phyloP scores from a whole-genome alignment of 2,797 vertebrate species.

The Aeoliscus strigatus region DNA sequence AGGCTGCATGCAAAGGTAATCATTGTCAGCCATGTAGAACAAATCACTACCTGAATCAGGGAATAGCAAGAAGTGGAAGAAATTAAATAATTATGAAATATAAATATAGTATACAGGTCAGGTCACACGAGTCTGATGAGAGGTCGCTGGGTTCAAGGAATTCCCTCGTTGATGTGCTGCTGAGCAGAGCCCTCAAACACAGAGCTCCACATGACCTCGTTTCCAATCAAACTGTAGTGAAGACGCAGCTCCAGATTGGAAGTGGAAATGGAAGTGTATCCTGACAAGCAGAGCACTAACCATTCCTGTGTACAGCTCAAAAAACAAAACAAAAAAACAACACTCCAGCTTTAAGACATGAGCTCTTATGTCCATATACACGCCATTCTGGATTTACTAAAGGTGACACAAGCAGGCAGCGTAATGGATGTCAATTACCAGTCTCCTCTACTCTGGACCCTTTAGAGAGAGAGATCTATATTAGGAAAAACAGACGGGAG shows the following conservation, averaged over 20 bases:
- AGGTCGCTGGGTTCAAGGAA: slow-evolving; percentile 31
- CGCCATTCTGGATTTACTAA: too few relatives aligned
- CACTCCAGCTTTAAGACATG: too few relatives aligned
- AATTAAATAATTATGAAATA: slow-evolving; percentile 58
- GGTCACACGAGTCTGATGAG: slow-evolving; percentile 31
- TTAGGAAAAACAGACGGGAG: slow-evolving; percentile 17
- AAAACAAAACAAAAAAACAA: too few relatives aligned
- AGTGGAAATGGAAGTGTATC: too few relatives aligned
- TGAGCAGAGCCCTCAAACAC: slow-evolving; percentile 27
- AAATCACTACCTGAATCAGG: too few relatives aligned
- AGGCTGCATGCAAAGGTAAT: too few relatives aligned
- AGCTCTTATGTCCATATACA: too few relatives aligned
- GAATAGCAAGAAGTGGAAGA: slow-evolving; percentile 41
- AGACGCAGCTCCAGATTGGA: slow-evolving; percentile 42
- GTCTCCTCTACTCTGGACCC: slow-evolving; percentile 9
- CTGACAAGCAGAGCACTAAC: too few relatives aligned
- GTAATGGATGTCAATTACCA: slow-evolving; percentile 16
- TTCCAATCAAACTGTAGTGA: slow-evolving; percentile 56
- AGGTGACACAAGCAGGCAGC: slow-evolving; percentile 2
- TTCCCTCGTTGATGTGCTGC: slow-evolving; percentile 27
- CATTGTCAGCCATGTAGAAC: too few relatives aligned
- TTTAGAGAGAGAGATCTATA: slow-evolving; percentile 14
- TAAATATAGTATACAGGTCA: slow-evolving; percentile 46
- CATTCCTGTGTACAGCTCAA: too few relatives aligned
- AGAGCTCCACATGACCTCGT: slow-evolving; percentile 20